phyloP scores from a whole-genome alignment of 2,888 invertebrate genomes.

The Stomorhina lunata region DNA sequence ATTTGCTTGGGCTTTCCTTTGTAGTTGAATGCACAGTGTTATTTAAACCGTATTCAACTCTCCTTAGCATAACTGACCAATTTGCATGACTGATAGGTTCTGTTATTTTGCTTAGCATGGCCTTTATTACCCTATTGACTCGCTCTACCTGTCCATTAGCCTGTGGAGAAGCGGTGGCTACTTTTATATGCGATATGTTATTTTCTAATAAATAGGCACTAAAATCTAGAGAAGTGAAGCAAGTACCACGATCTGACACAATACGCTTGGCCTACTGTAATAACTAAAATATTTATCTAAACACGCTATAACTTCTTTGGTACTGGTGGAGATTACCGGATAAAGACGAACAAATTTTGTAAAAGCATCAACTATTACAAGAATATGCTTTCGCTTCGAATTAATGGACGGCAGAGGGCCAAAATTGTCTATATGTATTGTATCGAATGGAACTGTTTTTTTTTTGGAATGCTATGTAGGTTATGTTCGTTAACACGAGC shows the following conservation, averaged over 20 bases:
- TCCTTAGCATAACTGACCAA: background rate
- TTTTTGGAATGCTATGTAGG: constrained; percentile 7
- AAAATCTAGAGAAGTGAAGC: no score
- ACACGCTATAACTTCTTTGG: constrained; percentile 12
- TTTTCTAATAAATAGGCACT: no score
- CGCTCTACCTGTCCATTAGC: background rate
- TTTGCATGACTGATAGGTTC: background rate
- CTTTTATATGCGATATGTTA: no score
- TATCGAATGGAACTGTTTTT: constrained; percentile 1
- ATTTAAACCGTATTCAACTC: constrained; percentile 54
- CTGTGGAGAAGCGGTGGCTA: background rate
- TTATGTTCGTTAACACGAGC: background rate
- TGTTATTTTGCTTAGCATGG: background rate
- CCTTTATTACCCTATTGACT: background rate
- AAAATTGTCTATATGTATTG: constrained; percentile 3
- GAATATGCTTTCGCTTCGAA: constrained; percentile 5
- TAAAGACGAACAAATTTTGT: constrained; percentile 10
- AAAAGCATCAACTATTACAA: constrained; percentile 14
- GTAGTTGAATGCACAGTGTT: constrained; percentile 42
- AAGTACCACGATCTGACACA: constrained; percentile 3
- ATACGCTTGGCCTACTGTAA: constrained; percentile 16
- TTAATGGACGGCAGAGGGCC: constrained; percentile 1
- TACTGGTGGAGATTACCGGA: constrained; percentile 20
- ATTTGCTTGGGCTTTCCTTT: constrained; percentile 16
- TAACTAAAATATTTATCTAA: constrained; percentile 15